These are phyloP conservation scores for Drosophila neonasuta DNA, from an alignment of 2,888 invertebrate species.

Conservation along the genomic window DNA sequence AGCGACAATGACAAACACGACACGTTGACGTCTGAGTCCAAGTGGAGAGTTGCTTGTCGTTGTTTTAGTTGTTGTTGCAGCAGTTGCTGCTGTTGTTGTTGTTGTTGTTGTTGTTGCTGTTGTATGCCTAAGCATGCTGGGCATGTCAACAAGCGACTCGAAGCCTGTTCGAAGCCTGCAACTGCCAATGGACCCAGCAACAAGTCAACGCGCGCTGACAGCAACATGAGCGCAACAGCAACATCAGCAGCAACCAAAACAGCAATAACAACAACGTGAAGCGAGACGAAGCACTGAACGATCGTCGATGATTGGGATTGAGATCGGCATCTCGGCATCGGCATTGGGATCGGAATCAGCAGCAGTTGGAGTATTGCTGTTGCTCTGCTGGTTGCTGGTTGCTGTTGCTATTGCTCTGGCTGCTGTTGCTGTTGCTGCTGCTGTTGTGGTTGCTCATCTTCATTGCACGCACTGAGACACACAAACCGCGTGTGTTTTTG, in stretches of 20 bases:
- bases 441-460: constrained; percentile 63
- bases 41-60: constrained; percentile 35
- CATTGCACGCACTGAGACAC: constrained; percentile 64
- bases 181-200: constrained; percentile 50
- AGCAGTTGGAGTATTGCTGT: constrained; percentile 3
- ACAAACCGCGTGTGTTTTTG: constrained; percentile 70
- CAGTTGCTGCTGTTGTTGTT: neutral
- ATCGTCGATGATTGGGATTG: constrained; percentile 70
- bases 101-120: constrained; percentile 18
- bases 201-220: constrained; percentile 74
- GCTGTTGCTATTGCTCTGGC: neutral
- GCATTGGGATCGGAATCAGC: constrained; percentile 41
- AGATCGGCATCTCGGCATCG: constrained; percentile 54
- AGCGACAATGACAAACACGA: constrained; percentile 44
- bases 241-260: constrained; percentile 40
- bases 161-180: constrained; percentile 23
- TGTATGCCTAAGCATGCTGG: constrained; percentile 77
- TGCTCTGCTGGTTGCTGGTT: neutral
- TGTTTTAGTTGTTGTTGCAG: constrained; percentile 5
- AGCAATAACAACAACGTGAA: constrained; percentile 32
- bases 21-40: constrained; percentile 70
- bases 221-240: constrained; percentile 75
- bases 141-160: constrained; percentile 75
- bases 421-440: constrained; percentile 15
- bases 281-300: constrained; percentile 51